Conservation (phyloP, 2,888 invertebrate genomes). For the Mechanitis messenoides region DNA sequence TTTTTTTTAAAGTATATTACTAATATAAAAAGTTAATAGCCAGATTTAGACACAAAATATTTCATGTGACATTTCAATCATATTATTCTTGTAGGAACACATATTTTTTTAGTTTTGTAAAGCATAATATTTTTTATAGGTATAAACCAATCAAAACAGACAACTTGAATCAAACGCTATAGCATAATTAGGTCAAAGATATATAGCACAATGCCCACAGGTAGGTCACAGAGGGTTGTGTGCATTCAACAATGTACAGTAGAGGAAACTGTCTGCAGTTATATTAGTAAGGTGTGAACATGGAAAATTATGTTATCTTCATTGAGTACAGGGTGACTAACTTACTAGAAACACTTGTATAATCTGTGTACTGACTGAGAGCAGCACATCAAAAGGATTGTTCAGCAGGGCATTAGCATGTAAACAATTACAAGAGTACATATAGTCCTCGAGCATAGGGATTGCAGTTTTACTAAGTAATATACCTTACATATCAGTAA, state of each 20-base stretch:
- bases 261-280: conserved; percentile 37
- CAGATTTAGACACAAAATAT: too few relatives aligned
- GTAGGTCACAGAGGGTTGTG: conserved; percentile 47
- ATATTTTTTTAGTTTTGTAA: too few relatives aligned
- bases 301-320: conserved; percentile 55
- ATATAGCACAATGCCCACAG: conserved; percentile 45
- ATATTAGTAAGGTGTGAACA: conserved; percentile 44
- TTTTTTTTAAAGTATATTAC: too few relatives aligned
- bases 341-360: conserved; percentile 19
- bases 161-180: conserved; percentile 31
- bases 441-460: neutral
- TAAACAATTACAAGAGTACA: conserved; percentile 8
- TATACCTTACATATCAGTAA: neutral
- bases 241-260: conserved; percentile 53
- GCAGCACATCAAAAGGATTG: conserved; percentile 17
- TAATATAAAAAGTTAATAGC: too few relatives aligned
- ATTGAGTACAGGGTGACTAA: conserved; percentile 38
- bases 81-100: too few relatives aligned
- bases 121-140: conserved; percentile 8
- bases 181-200: conserved; percentile 51
- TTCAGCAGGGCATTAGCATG: conserved; percentile 1
- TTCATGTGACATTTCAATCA: too few relatives aligned
- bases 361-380: conserved; percentile 6
- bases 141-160: conserved; percentile 20
- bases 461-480: neutral